Evolutionary conservation across 2,888 invertebrate species (phyloP).

Genomic region (Seira musarum): DNA sequence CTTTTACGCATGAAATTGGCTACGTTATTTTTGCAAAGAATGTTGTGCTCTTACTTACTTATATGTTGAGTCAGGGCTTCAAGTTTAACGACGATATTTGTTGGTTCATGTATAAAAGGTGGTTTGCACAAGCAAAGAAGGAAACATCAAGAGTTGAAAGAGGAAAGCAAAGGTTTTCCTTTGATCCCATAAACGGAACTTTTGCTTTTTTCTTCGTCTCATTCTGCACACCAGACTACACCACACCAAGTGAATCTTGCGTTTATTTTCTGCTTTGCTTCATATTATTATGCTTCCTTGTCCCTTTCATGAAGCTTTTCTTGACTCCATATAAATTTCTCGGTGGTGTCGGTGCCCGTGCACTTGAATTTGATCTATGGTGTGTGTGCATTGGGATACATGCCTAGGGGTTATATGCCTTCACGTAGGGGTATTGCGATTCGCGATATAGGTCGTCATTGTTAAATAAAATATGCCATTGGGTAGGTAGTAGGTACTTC

Average conservation of each 20-base stretch:
- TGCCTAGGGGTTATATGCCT: not conserved
- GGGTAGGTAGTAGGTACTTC: not conserved
- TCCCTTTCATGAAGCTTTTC: not conserved
- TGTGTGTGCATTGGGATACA: not conserved
- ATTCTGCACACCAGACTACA: too few species aligned
- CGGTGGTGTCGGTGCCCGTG: not conserved
- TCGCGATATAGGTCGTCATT: not conserved
- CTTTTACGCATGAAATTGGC: too few species aligned
- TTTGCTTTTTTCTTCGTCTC: not conserved
- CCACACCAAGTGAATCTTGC: too few species aligned
- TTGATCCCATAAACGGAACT: conserved; percentile 7
- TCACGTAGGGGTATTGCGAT: not conserved
- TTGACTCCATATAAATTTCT: not conserved
- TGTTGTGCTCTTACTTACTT: too few species aligned
- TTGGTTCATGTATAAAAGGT: too few species aligned
- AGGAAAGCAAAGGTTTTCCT: not conserved
- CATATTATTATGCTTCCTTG: not conserved
- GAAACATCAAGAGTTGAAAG: not conserved
- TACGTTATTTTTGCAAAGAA: too few species aligned
- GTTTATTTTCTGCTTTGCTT: not conserved
- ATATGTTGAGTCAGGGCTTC: too few species aligned
- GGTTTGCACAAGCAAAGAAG: not conserved
- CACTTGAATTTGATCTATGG: conserved; percentile 2
- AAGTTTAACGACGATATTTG: too few species aligned
- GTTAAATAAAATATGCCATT: not conserved